A percentile compares a stretch with the other conserved stretches of the same genome.
phyloP scores from a whole-genome alignment of 2,888 invertebrate species.

The Helobdella robusta region DNA sequence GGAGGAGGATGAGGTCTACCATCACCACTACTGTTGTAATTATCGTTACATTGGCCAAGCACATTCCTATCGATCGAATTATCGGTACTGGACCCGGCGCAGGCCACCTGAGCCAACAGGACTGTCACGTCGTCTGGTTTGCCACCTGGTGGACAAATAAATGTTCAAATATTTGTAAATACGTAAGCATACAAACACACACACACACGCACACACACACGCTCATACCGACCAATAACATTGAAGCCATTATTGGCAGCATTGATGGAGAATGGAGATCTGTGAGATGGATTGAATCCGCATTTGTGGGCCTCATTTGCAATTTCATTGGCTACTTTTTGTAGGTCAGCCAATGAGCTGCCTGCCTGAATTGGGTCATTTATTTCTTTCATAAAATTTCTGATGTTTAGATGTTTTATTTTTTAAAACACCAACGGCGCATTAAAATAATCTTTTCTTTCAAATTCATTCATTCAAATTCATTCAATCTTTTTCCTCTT shows the following conservation, averaged over 20 bases:
- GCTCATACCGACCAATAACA: constrained; percentile 26
- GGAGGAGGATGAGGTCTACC: too few species aligned
- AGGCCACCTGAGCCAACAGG: constrained; percentile 55
- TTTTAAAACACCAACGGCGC: too few species aligned
- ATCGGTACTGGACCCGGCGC: too few species aligned
- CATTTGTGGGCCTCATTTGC: constrained; percentile 88
- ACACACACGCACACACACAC: neutral
- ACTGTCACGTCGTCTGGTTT: constrained; percentile 98
- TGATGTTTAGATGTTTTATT: too few species aligned
- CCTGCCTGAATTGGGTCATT: neutral
- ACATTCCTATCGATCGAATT: too few species aligned
- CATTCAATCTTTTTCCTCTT: too few species aligned
- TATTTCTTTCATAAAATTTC: neutral
- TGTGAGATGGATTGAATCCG: constrained; percentile 68
- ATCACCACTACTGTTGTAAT: too few species aligned
- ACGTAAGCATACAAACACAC: too few species aligned
- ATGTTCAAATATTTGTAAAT: neutral
- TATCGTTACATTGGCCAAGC: too few species aligned
- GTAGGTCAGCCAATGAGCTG: constrained; percentile 53
- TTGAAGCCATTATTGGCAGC: constrained; percentile 34
- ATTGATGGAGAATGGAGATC: constrained; percentile 34
- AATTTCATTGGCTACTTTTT: constrained; percentile 83
- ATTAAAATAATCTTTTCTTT: too few species aligned
- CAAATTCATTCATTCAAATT: too few species aligned
- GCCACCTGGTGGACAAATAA: constrained; percentile 62